These are phyloP conservation scores for Mamestra configurata DNA, from an alignment of 1,140 invertebrate genomes.

Conservation along the genomic window DNA sequence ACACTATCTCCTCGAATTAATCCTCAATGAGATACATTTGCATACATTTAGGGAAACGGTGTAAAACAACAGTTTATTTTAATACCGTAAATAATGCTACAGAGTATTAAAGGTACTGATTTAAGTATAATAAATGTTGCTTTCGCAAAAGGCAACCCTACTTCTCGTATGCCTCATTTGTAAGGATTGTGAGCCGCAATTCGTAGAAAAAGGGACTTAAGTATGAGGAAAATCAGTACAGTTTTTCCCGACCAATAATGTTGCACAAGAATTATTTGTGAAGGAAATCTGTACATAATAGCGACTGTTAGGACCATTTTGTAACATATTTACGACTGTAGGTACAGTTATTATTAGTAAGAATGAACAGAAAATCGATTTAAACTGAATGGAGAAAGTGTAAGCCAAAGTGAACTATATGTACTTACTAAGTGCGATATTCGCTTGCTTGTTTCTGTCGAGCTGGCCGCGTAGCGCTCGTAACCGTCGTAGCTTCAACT, in stretches of 20 bases:
- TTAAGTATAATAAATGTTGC: background rate
- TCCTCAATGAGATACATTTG: conserved; percentile 22
- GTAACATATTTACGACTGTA: background rate
- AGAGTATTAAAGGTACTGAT: background rate
- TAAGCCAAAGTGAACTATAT: background rate
- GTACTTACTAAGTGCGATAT: conserved; percentile 96
- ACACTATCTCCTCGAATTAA: conserved; percentile 43
- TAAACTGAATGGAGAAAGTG: background rate
- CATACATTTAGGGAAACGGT: conserved; percentile 3
- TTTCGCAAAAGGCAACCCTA: conserved; percentile 4
- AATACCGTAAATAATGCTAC: background rate
- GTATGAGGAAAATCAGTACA: conserved; percentile 31
- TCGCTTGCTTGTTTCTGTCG: conserved; percentile 96
- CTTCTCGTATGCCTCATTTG: conserved; percentile 20
- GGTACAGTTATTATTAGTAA: background rate
- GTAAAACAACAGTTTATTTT: background rate
- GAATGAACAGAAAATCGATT: background rate
- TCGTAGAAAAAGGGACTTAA: conserved; percentile 25
- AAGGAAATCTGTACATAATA: conserved; percentile 20
- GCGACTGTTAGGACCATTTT: background rate
- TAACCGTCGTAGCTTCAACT: conserved; percentile 96
- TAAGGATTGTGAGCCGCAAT: conserved; percentile 29
- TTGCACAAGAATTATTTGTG: conserved; percentile 21
- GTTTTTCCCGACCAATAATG: conserved; percentile 13
- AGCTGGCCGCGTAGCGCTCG: conserved; percentile 96